These are phyloP conservation scores for Oryctes rhinoceros DNA, from an alignment of 1,140 invertebrate species.

Conservation along the genomic window DNA sequence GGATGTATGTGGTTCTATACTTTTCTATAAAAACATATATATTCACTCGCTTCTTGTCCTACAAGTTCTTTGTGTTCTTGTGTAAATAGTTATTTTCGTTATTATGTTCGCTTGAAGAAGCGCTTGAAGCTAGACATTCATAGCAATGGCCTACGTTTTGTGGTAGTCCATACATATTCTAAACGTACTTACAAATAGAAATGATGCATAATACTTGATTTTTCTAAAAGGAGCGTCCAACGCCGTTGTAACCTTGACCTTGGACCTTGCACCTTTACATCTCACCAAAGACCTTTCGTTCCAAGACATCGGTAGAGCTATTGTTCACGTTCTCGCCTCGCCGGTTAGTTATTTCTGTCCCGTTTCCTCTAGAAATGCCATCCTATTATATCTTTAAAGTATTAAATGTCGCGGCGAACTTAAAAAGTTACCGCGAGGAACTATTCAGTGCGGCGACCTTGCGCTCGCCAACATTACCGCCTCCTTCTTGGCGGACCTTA, in stretches of 20 bases:
- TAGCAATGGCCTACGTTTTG: too few species aligned
- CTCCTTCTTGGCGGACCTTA: not conserved
- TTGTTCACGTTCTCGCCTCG: not conserved
- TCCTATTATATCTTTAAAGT: constrained; percentile 1
- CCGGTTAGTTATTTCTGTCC: not conserved
- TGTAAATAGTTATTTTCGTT: too few species aligned
- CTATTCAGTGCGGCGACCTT: not conserved
- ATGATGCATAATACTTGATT: too few species aligned
- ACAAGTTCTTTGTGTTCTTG: too few species aligned
- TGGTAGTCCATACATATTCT: too few species aligned
- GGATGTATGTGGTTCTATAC: too few species aligned
- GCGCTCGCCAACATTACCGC: not conserved
- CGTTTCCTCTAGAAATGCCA: not conserved
- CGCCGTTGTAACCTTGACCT: not conserved
- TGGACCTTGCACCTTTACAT: not conserved
- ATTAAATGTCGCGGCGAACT: not conserved
- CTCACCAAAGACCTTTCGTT: not conserved
- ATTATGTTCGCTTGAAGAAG: too few species aligned
- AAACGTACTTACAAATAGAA: too few species aligned
- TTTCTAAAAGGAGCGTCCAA: not conserved
- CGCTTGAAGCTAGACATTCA: too few species aligned
- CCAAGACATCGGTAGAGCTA: not conserved
- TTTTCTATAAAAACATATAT: too few species aligned
- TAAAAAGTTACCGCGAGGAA: not conserved
- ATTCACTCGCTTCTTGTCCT: too few species aligned